phyloP scores from a whole-genome alignment of 2,113 vertebrate genomes.

The Perccottus glenii region DNA sequence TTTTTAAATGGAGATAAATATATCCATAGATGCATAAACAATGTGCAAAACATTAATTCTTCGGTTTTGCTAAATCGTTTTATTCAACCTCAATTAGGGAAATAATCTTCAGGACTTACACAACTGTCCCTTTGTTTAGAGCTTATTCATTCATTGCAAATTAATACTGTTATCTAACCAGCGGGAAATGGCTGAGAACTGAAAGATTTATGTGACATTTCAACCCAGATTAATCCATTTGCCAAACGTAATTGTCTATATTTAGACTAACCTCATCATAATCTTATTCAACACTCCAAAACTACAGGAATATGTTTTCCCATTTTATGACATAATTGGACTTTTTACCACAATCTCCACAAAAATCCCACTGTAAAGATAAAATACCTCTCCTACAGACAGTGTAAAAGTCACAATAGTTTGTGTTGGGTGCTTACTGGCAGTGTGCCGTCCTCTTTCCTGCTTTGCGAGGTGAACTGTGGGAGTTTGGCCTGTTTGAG shows the following conservation, averaged over 20 bases:
- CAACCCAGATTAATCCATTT: background rate
- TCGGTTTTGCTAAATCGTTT: background rate
- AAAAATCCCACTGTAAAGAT: background rate
- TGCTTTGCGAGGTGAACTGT: conserved; percentile 58
- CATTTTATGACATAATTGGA: background rate
- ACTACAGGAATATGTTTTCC: no score
- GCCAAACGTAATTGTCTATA: background rate
- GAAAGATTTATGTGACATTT: conserved; percentile 5
- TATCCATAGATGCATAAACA: background rate
- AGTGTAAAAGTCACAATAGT: background rate
- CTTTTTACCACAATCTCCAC: background rate
- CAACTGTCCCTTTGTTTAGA: conserved; percentile 44
- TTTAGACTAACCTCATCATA: background rate
- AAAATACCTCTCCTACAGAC: background rate
- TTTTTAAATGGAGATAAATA: background rate
- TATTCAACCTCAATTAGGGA: conserved; percentile 38
- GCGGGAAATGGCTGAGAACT: background rate
- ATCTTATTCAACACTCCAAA: background rate
- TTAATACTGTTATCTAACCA: conserved; percentile 46
- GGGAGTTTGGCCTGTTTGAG: conserved; percentile 78
- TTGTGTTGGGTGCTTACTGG: conserved; percentile 77
- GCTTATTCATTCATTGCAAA: conserved; percentile 41
- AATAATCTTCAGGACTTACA: conserved; percentile 41
- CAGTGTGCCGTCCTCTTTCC: conserved; percentile 78
- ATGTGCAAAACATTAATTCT: background rate